Base-by-base conservation (phyloP, 2,888 invertebrate species). In the Sepiola atlantica region DNA sequence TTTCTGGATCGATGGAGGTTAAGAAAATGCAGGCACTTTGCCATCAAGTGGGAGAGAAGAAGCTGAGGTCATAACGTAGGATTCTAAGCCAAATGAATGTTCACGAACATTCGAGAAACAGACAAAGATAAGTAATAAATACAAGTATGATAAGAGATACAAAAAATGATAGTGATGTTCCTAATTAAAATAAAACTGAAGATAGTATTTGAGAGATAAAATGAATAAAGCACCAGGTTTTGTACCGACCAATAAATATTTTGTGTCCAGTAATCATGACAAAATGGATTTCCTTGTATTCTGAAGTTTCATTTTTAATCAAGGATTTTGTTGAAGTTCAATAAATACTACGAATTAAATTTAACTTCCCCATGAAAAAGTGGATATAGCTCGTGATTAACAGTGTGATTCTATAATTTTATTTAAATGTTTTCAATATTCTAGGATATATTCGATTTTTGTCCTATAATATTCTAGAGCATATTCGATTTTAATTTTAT, bases 1-100 rank as follows among this genome's bases (percentile, higher is more conserved):
- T 77, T 77, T 77, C 77, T 77, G 77, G n/a, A 77, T 77, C 77
- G n/a, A n/a, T 77, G n/a, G 77, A 77, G n/a, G 77, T 77, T 77
- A n/a, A 77, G 77, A 77, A 77, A 77, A 77, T 77, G 77, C 18
- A 10, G 77, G 77, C 77, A 77, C 0, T n/a, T 77, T 77, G 77
- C 77, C 77, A 77, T n/a, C n/a, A 77, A n/a, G n/a, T 77, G 14
- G n/a, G n/a, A 77, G 77, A 16, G n/a, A 16, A 77, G n/a, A 77
- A 77, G n/a, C n/a, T 77, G n/a, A 77, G 20, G 77, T 77, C 77
- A 77, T n/a, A 32, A 32, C 77, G n/a, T 77, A 77, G 77, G n/a
- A 77, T 77, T 77, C n/a, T n/a, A n/a, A 2, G 45, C 1, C n/a
- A n/a, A 77, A 61, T 24, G 28, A 77, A 77, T 77, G 77, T n/a